A percentile compares a stretch with the other conserved stretches of the same genome.
Evolutionary conservation across 2,888 invertebrate genomes (phyloP).

Genomic region (Crioceris asparagi): DNA sequence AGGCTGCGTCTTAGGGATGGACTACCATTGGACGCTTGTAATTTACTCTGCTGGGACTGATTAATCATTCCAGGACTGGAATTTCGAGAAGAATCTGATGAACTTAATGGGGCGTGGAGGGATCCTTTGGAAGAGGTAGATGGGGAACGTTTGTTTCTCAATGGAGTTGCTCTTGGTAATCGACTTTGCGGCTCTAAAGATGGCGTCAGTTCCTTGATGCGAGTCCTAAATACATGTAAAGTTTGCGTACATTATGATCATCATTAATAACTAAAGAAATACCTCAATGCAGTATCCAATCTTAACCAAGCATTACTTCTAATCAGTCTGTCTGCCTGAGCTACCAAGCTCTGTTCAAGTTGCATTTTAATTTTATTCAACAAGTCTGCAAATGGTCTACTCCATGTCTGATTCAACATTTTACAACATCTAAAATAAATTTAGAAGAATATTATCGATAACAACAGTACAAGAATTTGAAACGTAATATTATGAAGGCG

Average conservation of each 20-base stretch:
- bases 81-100: slow-evolving; percentile 54
- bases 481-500: too few species aligned
- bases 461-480: background rate
- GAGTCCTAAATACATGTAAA: slow-evolving; percentile 36
- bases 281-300: slow-evolving; percentile 41
- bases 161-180: slow-evolving; percentile 31
- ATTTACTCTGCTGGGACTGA: slow-evolving; percentile 19
- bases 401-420: slow-evolving; percentile 32
- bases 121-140: slow-evolving; percentile 11
- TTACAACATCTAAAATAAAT: slow-evolving; percentile 30
- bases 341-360: slow-evolving; percentile 59
- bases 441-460: background rate
- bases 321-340: slow-evolving; percentile 56
- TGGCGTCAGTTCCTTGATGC: slow-evolving; percentile 52
- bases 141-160: slow-evolving; percentile 19
- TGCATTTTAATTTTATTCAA: slow-evolving; percentile 52
- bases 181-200: slow-evolving; percentile 33
- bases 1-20: slow-evolving; percentile 43
- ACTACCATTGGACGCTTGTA: slow-evolving; percentile 22
- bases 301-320: slow-evolving; percentile 54
- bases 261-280: slow-evolving; percentile 3
- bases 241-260: too few species aligned
- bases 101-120: slow-evolving; percentile 9
- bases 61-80: slow-evolving; percentile 54
- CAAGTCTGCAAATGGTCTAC: slow-evolving; percentile 36